phyloP scores from a whole-genome alignment of 1,140 invertebrate genomes.

The Drosophila persimilis region DNA sequence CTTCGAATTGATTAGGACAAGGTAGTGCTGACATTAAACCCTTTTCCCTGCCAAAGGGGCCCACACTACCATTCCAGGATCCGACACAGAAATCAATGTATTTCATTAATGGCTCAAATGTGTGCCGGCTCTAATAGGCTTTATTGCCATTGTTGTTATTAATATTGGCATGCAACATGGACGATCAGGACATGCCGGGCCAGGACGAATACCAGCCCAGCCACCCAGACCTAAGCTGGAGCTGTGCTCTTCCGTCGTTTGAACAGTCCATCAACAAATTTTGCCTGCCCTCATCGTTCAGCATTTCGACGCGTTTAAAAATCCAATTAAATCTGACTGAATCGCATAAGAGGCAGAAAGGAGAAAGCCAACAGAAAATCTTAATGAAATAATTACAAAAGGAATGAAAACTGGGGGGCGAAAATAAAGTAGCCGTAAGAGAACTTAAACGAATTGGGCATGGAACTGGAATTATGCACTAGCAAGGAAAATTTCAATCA shows the following conservation, averaged over 20 bases:
- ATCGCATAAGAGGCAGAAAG: too few species aligned
- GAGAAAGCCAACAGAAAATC: not conserved
- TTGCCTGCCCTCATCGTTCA: too few species aligned
- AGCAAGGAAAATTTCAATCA: too few species aligned
- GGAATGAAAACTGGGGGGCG: not conserved
- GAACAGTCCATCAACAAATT: not conserved
- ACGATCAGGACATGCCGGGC: conserved; percentile 33
- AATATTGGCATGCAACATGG: conserved; percentile 79
- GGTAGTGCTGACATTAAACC: conserved; percentile 53
- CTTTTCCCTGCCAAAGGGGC: conserved; percentile 11
- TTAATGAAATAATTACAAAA: conserved; percentile 46
- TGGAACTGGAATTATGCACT: too few species aligned
- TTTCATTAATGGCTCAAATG: conserved; percentile 77
- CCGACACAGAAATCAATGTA: conserved; percentile 78
- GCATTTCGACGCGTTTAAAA: conserved; percentile 18
- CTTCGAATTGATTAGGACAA: conserved; percentile 54
- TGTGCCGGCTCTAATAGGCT: conserved; percentile 78
- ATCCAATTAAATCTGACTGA: conserved; percentile 41
- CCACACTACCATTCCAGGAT: conserved; percentile 13
- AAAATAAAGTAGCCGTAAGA: not conserved
- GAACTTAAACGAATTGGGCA: not conserved
- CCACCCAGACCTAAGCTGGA: not conserved
- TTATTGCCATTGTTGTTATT: conserved; percentile 80
- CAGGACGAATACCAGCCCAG: not conserved
- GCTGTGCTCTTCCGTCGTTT: too few species aligned